Evolutionary conservation across 2,888 invertebrate species (phyloP).

Genomic region (Agrochola lychnidis): DNA sequence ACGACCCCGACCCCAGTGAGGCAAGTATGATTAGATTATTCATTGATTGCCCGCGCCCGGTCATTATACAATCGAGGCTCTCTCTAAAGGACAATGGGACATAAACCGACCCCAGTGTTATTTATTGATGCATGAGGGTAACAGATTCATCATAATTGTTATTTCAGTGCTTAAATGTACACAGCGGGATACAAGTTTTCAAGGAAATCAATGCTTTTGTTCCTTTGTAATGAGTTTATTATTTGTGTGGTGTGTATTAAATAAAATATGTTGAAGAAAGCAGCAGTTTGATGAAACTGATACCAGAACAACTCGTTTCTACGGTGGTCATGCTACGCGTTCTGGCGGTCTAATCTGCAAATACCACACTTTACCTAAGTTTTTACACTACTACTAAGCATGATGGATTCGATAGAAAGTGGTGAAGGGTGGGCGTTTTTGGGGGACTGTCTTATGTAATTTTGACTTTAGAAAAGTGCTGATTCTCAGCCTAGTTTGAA

Average conservation of each 20-base stretch:
- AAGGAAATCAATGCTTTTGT: neutral
- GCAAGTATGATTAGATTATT: constrained; percentile 52
- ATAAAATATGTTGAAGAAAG: neutral
- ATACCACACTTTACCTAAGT: neutral
- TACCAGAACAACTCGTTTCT: too few species aligned
- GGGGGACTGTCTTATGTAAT: too few species aligned
- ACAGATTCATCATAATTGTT: constrained; percentile 30
- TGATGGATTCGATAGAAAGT: too few species aligned
- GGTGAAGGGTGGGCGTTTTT: too few species aligned
- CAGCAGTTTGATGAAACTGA: neutral
- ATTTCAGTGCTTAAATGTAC: constrained; percentile 26
- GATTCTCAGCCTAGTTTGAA: too few species aligned
- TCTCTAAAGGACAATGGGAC: constrained; percentile 28
- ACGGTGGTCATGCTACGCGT: too few species aligned
- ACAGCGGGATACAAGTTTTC: neutral
- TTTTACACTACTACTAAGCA: neutral
- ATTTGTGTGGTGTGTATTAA: neutral
- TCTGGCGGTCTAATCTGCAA: too few species aligned
- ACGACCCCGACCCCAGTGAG: constrained; percentile 10
- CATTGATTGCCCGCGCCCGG: constrained; percentile 46
- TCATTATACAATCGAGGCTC: constrained; percentile 46
- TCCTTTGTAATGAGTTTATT: neutral
- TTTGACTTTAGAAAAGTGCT: too few species aligned
- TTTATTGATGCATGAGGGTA: constrained; percentile 33
- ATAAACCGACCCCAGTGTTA: constrained; percentile 38